phyloP scores from a whole-genome alignment of 2,888 invertebrate genomes.

The Chironomus tentans region DNA sequence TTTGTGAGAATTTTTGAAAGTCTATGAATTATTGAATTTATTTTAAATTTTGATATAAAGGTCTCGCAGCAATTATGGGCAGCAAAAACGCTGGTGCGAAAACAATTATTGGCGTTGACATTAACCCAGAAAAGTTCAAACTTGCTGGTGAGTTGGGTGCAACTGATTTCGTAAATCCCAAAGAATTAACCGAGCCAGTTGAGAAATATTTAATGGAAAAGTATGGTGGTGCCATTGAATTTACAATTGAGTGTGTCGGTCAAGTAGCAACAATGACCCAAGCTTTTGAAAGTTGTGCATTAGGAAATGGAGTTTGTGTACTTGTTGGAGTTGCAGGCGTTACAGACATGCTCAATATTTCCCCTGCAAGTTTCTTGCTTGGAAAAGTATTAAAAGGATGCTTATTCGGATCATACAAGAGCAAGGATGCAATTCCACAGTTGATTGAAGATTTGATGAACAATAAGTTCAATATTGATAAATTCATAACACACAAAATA shows the following conservation, averaged over 20 bases:
- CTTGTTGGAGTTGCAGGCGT: slow-evolving; percentile 91
- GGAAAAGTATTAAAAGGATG: slow-evolving; percentile 75
- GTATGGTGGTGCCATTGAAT: slow-evolving; percentile 83
- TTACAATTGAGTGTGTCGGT: slow-evolving; percentile 92
- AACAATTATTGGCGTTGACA: slow-evolving; percentile 72
- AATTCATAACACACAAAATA: slow-evolving; percentile 71
- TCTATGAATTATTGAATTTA: too few species aligned
- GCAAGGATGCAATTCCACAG: slow-evolving; percentile 79
- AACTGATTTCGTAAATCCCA: slow-evolving; percentile 84
- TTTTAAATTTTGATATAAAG: too few species aligned
- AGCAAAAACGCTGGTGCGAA: slow-evolving; percentile 71
- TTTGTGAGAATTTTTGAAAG: not conserved
- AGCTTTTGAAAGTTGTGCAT: slow-evolving; percentile 72
- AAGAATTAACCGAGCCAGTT: slow-evolving; percentile 60
- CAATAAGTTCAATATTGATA: slow-evolving; percentile 72
- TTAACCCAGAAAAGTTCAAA: slow-evolving; percentile 68
- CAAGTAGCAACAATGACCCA: slow-evolving; percentile 68
- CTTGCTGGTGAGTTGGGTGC: slow-evolving; percentile 69
- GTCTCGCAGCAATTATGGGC: slow-evolving; percentile 70
- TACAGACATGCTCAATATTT: slow-evolving; percentile 85
- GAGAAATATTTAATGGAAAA: slow-evolving; percentile 72
- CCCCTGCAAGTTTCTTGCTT: slow-evolving; percentile 90
- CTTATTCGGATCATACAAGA: slow-evolving; percentile 79
- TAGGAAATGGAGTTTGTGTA: slow-evolving; percentile 87
- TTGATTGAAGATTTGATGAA: slow-evolving; percentile 69